phyloP scores from a whole-genome alignment of 64 coral and sea anemone species.

The Stichodactyla helianthus region DNA sequence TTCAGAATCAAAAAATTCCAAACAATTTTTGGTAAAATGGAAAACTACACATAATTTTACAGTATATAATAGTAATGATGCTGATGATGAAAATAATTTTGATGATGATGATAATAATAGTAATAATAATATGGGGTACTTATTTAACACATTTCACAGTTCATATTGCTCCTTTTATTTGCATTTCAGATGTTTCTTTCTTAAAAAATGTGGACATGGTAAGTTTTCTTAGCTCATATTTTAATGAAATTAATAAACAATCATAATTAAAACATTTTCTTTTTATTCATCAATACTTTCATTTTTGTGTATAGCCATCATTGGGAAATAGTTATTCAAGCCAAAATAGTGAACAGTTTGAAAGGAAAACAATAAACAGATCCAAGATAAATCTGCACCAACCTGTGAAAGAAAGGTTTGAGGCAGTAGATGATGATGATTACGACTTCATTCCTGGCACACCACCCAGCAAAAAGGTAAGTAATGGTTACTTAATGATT shows the following conservation, averaged over 20 bases:
- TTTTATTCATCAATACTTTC: background rate
- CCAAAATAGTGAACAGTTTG: conserved; percentile 11
- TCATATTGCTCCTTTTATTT: background rate
- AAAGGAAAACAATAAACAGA: background rate
- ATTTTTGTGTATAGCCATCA: conserved; percentile 30
- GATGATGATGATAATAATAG: too few relatives aligned
- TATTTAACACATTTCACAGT: background rate
- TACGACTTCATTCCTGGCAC: conserved; percentile 81
- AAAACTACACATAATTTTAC: too few relatives aligned
- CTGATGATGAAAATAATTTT: too few relatives aligned
- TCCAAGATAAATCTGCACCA: background rate
- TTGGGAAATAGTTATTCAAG: conserved; percentile 49
- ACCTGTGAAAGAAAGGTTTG: conserved; percentile 27
- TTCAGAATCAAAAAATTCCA: too few relatives aligned
- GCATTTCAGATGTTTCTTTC: conserved; percentile 64
- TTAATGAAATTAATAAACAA: too few relatives aligned
- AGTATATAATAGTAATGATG: too few relatives aligned
- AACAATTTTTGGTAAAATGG: too few relatives aligned
- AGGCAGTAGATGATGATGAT: conserved; percentile 51
- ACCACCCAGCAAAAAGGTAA: conserved; percentile 86
- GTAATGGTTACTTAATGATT: background rate
- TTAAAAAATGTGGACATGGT: conserved; percentile 81
- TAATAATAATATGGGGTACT: too few relatives aligned
- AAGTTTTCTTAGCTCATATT: background rate
- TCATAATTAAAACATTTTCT: background rate